A percentile compares a stretch with the other conserved stretches of the same genome.
Conservation (phyloP, 2,797 vertebrate genomes). For the Premnoplex brunnescens region DNA sequence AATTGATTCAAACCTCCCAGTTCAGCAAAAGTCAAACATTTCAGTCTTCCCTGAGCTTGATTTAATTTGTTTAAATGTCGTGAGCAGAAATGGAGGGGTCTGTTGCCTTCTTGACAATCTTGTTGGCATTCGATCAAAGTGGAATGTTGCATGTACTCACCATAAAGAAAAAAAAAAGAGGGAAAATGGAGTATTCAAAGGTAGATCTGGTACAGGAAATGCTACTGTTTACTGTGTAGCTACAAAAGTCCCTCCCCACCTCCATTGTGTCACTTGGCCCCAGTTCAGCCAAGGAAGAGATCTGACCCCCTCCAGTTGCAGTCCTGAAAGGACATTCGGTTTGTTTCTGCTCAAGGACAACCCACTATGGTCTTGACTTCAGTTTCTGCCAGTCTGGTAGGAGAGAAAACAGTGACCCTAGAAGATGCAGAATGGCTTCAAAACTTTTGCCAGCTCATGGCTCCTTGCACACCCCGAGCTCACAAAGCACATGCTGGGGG, state of each 20-base stretch:
- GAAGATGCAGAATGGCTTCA: neutral
- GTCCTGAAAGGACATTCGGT: neutral
- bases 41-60: conserved; percentile 10
- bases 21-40: conserved; percentile 28
- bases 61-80: conserved; percentile 51
- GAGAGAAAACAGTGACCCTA: neutral
- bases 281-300: neutral
- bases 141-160: neutral
- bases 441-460: neutral
- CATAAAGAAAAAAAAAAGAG: neutral
- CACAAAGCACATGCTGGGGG: neutral
- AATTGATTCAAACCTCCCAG: neutral
- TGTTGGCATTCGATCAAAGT: conserved; percentile 14
- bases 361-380: neutral
- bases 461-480: neutral
- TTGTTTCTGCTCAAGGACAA: neutral
- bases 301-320: neutral
- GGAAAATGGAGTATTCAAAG: neutral
- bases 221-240: neutral
- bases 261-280: neutral
- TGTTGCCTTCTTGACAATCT: conserved; percentile 27
- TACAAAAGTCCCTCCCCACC: neutral
- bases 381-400: neutral
- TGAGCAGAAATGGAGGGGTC: neutral
- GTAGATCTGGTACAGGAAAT: neutral